Conservation (phyloP, 2,113 vertebrate genomes). For the Protomyctophum bolini region DNA sequence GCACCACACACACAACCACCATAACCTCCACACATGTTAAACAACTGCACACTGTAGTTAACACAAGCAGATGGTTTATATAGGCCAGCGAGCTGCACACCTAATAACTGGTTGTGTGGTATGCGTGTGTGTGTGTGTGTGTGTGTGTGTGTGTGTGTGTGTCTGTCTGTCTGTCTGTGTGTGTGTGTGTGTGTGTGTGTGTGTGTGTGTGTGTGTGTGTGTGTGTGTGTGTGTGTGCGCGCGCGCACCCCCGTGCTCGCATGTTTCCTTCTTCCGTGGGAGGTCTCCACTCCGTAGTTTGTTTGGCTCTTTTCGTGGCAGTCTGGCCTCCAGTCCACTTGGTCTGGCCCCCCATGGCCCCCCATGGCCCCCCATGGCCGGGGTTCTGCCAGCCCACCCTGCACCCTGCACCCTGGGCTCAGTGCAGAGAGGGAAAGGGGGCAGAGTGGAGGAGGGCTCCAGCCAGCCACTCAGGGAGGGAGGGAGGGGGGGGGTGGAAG, state of each 20-base stretch:
- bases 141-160: constrained; percentile 11
- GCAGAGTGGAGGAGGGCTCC: constrained; percentile 40
- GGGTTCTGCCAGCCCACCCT: constrained; percentile 26
- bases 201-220: constrained; percentile 14
- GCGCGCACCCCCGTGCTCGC: constrained; percentile 37
- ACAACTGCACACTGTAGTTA: constrained; percentile 62
- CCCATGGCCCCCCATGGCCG: constrained; percentile 16
- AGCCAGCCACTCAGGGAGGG: background rate
- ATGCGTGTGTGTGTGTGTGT: constrained; percentile 13
- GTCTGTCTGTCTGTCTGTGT: background rate
- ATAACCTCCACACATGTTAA: constrained; percentile 47
- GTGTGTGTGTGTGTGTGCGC: constrained; percentile 2
- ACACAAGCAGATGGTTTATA: constrained; percentile 67
- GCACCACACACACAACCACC: constrained; percentile 34
- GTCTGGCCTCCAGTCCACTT: constrained; percentile 36
- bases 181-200: constrained; percentile 40
- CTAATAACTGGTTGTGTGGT: constrained; percentile 64
- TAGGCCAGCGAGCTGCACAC: constrained; percentile 60
- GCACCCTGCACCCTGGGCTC: constrained; percentile 22
- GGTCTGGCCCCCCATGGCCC: constrained; percentile 22
- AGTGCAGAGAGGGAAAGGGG: background rate
- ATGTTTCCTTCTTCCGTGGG: constrained; percentile 52
- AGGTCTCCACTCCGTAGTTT: constrained; percentile 48
- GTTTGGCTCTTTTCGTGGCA: constrained; percentile 32
- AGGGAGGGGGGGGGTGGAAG: too few relatives aligned